Base-by-base conservation (phyloP, 2,888 invertebrate species). In the Metalampra italica region DNA sequence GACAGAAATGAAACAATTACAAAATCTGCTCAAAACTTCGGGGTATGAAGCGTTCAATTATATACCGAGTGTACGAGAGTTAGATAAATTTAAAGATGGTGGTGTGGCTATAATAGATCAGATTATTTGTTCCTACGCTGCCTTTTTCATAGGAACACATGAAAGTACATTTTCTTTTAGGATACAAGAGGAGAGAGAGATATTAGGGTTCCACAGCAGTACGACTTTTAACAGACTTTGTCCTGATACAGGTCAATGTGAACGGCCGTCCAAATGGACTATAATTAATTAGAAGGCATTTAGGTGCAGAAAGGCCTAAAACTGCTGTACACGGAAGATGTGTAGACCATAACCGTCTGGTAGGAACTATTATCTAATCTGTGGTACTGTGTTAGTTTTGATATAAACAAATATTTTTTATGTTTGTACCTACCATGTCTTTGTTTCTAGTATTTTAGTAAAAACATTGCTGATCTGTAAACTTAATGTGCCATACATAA, bases 101-200 rank as follows among this genome's bases (percentile, higher is more conserved):
- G 97, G 96, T 1, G 74, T 96, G 22, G 97, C 98, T 0, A 96
- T 98, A 49, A 93, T 98, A 45, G 98, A 99, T 73, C 98, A 99
- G 89, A 96, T 98, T 66, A 95, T 99, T 60, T 97, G 97, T 81
- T 94, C 98, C 0, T 93, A 94, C 79, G 95, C 97, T 0, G 92
- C 93, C 57, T 93, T 92, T 73, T 98, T 98, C 71, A 91, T 98
- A 37, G 99, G 99, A 9, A 97, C 97, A 0, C 92, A 94, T 73
- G 97, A 97, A 63, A 99, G 99, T 52, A 99, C 99, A 0, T 99
- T 98, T 80, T 94, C 98, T 0, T 98, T 95, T 77, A 92, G 99
- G 49, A 99, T 99, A 59, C 97, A 98, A 83, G 99, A 99, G 76
- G 99, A 99, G 73, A 90, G 99, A 29, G 98, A 99, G 85, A 97